Percentiles rank a stretch among this genome's conserved stretches.
Evolutionary conservation across 2,888 invertebrate species (phyloP).

Genomic region (Chelonus formosanus): DNA sequence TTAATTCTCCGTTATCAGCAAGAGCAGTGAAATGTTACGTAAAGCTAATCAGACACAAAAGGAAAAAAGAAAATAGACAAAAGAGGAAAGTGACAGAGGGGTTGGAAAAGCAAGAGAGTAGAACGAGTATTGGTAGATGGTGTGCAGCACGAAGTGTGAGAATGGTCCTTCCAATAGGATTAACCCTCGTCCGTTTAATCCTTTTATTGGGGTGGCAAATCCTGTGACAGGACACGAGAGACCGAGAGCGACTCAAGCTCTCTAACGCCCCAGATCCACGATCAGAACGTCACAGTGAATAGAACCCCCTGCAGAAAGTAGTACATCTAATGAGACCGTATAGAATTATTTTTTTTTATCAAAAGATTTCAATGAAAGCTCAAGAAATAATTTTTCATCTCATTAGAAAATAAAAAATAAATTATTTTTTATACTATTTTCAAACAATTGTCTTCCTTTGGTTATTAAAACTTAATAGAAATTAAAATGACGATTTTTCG

Average conservation of each 20-base stretch:
- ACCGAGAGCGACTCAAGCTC: conserved; percentile 35
- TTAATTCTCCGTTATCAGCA: conserved; percentile 50
- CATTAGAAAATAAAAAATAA: background rate
- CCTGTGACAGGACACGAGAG: conserved; percentile 58
- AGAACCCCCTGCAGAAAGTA: conserved; percentile 15
- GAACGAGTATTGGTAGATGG: conserved; percentile 31
- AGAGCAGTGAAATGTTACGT: conserved; percentile 32
- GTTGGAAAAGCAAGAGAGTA: conserved; percentile 37
- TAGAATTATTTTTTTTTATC: background rate
- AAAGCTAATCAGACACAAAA: conserved; percentile 42
- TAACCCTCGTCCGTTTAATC: conserved; percentile 64
- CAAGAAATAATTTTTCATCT: background rate
- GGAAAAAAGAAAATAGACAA: conserved; percentile 19
- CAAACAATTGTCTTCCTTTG: no score
- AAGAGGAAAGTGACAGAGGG: conserved; percentile 18
- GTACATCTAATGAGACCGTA: background rate
- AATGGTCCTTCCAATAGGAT: conserved; percentile 61
- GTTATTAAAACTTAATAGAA: no score
- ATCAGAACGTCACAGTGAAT: conserved; percentile 35
- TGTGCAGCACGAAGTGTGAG: conserved; percentile 47
- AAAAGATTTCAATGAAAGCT: background rate
- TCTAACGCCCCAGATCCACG: conserved; percentile 42
- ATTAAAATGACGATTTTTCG: no score
- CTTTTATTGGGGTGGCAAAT: conserved; percentile 63
- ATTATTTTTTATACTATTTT: background rate